Percentiles rank a stretch among this genome's conserved stretches.
Conservation (phyloP, 2,797 vertebrate genomes). For the Poecile montanus region DNA sequence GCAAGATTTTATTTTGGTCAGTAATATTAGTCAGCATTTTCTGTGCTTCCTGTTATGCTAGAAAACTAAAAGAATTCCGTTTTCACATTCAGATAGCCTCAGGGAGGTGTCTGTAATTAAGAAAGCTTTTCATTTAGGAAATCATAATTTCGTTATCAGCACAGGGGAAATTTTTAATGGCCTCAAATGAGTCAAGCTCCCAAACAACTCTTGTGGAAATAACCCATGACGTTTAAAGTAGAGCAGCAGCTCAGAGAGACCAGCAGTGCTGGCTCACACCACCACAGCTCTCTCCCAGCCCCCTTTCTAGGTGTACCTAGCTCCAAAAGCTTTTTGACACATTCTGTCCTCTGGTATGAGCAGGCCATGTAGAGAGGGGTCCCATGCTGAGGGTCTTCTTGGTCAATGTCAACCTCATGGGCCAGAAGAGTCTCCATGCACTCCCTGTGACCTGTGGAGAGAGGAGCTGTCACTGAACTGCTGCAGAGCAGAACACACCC, state of each 20-base stretch:
- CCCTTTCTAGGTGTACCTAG: constrained; percentile 76
- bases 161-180: background rate
- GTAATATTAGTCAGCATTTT: background rate
- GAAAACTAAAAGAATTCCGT: background rate
- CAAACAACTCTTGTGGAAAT: background rate
- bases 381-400: constrained; percentile 81
- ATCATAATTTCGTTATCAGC: background rate
- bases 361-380: constrained; percentile 88
- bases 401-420: constrained; percentile 81
- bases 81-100: background rate
- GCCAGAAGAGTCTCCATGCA: constrained; percentile 90
- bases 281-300: background rate
- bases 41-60: background rate
- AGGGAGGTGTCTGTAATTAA: background rate
- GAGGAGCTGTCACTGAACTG: background rate
- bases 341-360: constrained; percentile 75
- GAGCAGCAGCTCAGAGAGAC: background rate
- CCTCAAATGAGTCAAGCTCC: background rate
- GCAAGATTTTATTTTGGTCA: background rate
- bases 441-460: constrained; percentile 82
- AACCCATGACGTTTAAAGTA: background rate
- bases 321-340: constrained; percentile 84
- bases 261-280: background rate
- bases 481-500: background rate
- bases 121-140: background rate